Base-by-base conservation (phyloP, 2,797 vertebrate genomes). In the Discoglossus pictus region DNA sequence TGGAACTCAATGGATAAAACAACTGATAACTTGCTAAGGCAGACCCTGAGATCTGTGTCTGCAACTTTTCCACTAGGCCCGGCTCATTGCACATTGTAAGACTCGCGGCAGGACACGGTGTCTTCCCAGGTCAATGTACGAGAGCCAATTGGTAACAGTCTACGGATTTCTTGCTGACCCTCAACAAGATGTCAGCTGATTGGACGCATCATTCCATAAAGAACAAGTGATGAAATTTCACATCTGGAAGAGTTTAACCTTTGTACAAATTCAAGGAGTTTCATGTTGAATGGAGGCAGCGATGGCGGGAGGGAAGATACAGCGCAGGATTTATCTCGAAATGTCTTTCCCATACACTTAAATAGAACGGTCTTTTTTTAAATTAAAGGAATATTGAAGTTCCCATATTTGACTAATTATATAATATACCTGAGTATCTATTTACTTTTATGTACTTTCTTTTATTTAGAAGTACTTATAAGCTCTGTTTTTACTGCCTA, bases 141-240 rank as follows among this genome's bases (percentile, higher is more conserved):
- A 23, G 23, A 62, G 42, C 42, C 51, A 56, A 56, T 70, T 56
- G 60, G 59, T 58, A 51, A 63, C 67, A 63, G 59, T 70, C 60
- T 50, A 27, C 35, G 8, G 67, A 34, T 15, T 62, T 70, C 51
- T 10, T 6, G 15, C 16, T 70, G 67, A 70, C 51, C 67, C 67
- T 38, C 23, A 25, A n/a, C 51, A 48, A 34, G 43, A n/a, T 42
- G 60, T 50, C 60, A 31, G 35, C 52, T 42, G 67, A 63, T 62
- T 48, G 58, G 51, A 69, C 31, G 34, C 34, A 70, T 50, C 67
- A 34, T 23, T 54, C 59, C 43, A 56, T 31, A 46, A 50, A 55
- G 67, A 48, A 38, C 51, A 23, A 35, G 23, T 18, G 7, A 63
- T 56, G 42, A 69, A 62, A 62, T 62, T 48, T 61, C 58, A 54